phyloP scores from a whole-genome alignment of 2,113 vertebrate genomes.

The Lasiurus cinereus region DNA sequence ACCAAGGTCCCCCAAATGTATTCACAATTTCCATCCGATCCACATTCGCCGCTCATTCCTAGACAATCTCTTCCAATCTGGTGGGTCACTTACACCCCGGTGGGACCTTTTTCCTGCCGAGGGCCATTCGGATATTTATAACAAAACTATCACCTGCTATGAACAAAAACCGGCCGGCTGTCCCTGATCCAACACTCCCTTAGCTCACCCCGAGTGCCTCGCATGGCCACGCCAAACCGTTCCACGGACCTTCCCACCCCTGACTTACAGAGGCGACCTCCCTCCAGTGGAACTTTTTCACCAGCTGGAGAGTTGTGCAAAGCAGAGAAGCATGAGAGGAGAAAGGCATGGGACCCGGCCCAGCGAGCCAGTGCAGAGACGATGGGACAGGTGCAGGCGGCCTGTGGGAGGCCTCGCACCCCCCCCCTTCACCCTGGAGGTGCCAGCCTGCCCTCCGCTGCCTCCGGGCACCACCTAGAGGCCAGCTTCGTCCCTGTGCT shows the following conservation, averaged over 20 bases:
- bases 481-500: neutral
- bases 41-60: neutral
- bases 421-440: neutral
- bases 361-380: neutral
- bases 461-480: constrained; percentile 69
- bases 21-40: no score
- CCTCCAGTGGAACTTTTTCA: neutral
- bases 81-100: neutral
- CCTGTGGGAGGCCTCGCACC: neutral
- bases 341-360: neutral
- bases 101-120: neutral
- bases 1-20: no score
- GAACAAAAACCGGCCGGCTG: no score
- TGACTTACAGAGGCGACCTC: neutral
- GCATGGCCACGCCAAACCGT: no score
- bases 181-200: no score
- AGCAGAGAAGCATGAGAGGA: neutral
- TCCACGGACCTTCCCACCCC: no score
- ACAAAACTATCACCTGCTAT: no score
- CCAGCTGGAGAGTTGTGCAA: neutral
- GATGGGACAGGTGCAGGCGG: no score
- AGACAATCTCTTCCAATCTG: neutral
- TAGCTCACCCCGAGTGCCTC: no score
- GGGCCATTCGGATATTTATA: no score
- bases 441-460: neutral